Conservation (phyloP, 1,140 invertebrate genomes). For the Tetramorium simillimum region DNA sequence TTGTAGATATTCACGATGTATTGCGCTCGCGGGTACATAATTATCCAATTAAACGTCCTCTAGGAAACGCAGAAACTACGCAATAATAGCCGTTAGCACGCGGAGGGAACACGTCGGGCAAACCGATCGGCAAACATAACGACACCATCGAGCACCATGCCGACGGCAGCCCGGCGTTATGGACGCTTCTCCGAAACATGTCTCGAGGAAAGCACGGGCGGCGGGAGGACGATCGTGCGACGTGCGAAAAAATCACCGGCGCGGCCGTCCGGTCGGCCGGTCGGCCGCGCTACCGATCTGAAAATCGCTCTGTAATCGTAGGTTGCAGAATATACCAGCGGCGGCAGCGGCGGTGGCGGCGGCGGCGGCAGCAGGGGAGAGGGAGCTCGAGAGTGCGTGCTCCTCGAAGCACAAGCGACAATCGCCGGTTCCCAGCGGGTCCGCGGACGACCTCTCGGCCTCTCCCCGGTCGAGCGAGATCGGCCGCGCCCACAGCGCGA, state of each 20-base stretch:
- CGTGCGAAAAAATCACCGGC: conserved; percentile 70
- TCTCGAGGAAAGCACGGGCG: conserved; percentile 42
- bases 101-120: conserved; percentile 1
- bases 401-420: conserved; percentile 77
- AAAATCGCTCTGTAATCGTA: conserved; percentile 74
- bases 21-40: neutral
- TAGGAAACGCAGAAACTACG: conserved; percentile 25
- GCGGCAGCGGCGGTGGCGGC: conserved; percentile 3
- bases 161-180: conserved; percentile 9
- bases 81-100: neutral
- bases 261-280: conserved; percentile 30
- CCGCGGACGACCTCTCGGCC: conserved; percentile 81
- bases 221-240: conserved; percentile 61
- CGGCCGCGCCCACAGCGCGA: conserved; percentile 80
- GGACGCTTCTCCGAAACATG: conserved; percentile 56
- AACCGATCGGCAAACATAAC: conserved; percentile 36
- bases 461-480: conserved; percentile 78
- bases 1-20: neutral
- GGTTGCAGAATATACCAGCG: conserved; percentile 63
- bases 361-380: neutral
- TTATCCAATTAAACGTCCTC: conserved; percentile 30
- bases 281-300: conserved; percentile 73
- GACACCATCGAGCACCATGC: conserved; percentile 8
- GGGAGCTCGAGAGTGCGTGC: conserved; percentile 69
- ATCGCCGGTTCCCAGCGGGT: conserved; percentile 82